Conservation (phyloP, 1,140 invertebrate species). For the Ips nitidus region DNA sequence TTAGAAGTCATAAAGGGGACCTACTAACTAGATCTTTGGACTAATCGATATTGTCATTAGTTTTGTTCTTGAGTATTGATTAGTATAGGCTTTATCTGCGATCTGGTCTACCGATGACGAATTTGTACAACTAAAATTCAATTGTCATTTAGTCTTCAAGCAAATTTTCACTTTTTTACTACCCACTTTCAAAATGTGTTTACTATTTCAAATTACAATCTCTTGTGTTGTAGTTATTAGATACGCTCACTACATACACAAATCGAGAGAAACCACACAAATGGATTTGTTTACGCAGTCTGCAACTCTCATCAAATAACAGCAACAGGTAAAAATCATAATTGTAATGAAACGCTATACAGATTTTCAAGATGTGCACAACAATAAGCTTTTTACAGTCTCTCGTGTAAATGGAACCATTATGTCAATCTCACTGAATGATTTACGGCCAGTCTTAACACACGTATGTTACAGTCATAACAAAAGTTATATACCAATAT, state of each 20-base stretch:
- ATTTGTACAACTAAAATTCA: no score
- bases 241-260: no score
- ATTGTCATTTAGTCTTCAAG: no score
- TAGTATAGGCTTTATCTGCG: conserved; percentile 9
- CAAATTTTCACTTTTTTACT: no score
- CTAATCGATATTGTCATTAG: conserved; percentile 25
- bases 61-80: conserved; percentile 2
- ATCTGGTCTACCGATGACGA: neutral
- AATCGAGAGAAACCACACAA: no score
- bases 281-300: no score
- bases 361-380: conserved; percentile 21
- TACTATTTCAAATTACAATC: no score
- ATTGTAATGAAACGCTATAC: conserved; percentile 12
- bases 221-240: no score
- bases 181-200: no score
- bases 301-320: no score
- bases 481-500: conserved; percentile 25
- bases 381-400: conserved; percentile 13
- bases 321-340: conserved; percentile 15
- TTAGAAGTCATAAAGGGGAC: conserved; percentile 22
- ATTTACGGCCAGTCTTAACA: conserved; percentile 25
- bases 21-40: conserved; percentile 28
- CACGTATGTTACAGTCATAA: conserved; percentile 32
- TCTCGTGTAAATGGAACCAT: conserved; percentile 29
- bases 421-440: conserved; percentile 25